These are phyloP conservation scores for Melipona quadrifasciata DNA, from an alignment of 1,140 invertebrate species.

Conservation along the genomic window DNA sequence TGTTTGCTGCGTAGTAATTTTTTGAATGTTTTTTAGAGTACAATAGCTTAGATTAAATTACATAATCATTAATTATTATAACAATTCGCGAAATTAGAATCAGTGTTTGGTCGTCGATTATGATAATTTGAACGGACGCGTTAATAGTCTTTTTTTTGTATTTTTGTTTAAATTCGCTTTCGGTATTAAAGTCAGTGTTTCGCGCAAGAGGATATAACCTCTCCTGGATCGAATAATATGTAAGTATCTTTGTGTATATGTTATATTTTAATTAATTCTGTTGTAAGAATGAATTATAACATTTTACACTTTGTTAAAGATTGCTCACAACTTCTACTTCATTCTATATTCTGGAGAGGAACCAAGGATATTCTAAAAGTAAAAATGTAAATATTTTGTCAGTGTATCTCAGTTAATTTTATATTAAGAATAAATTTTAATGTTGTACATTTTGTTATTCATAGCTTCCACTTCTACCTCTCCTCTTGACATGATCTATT, in stretches of 20 bases:
- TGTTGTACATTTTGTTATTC: too few species aligned
- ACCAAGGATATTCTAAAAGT: too few species aligned
- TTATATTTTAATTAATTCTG: not conserved
- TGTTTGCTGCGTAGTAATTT: not conserved
- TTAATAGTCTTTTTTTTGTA: not conserved
- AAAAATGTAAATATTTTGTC: too few species aligned
- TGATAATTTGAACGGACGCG: not conserved
- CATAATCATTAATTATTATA: not conserved
- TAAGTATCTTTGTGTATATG: not conserved
- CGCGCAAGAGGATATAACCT: not conserved
- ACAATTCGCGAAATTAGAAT: not conserved
- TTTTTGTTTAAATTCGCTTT: not conserved
- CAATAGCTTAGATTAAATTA: not conserved
- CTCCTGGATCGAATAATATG: not conserved
- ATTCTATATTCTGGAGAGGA: too few species aligned
- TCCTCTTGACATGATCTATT: too few species aligned
- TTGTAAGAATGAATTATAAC: not conserved
- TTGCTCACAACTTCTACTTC: not conserved
- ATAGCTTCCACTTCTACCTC: too few species aligned
- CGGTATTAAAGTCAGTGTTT: not conserved
- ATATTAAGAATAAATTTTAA: too few species aligned
- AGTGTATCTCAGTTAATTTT: too few species aligned
- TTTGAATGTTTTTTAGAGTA: not conserved
- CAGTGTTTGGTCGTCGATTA: not conserved
- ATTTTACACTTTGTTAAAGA: not conserved